Conservation (phyloP, 1,140 invertebrate genomes). For the Heliconius melpomene region DNA sequence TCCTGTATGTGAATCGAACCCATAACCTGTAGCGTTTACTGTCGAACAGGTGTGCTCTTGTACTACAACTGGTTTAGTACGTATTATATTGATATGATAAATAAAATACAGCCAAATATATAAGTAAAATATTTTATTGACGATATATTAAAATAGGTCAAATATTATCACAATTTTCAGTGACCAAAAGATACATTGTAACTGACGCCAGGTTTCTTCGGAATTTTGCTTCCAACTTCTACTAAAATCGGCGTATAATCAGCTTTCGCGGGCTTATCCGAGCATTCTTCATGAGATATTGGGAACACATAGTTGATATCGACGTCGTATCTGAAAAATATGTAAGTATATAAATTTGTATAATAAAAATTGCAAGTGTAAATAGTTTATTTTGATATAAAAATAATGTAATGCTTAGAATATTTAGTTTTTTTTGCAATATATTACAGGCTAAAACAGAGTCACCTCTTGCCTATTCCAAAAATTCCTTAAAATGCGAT, state of each 20-base stretch:
- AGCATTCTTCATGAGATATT: slow-evolving; percentile 87
- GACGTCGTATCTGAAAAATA: slow-evolving; percentile 85
- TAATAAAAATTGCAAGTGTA: no score
- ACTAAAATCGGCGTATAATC: slow-evolving; percentile 62
- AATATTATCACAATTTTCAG: slow-evolving; percentile 29
- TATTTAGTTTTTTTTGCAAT: no score
- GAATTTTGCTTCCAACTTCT: slow-evolving; percentile 60
- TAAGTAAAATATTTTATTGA: not conserved
- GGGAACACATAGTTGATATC: slow-evolving; percentile 91
- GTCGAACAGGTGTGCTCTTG: no score
- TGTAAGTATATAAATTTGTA: not conserved
- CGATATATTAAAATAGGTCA: not conserved
- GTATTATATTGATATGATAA: not conserved
- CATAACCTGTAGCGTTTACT: no score
- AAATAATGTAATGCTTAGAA: no score
- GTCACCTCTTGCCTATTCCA: no score
- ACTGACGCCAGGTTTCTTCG: slow-evolving; percentile 57
- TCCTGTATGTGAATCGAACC: no score
- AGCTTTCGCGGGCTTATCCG: slow-evolving; percentile 57
- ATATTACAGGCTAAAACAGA: no score
- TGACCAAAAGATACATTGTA: slow-evolving; percentile 62
- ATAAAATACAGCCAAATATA: not conserved
- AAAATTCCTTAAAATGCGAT: no score
- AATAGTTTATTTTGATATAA: no score
- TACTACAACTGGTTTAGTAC: not conserved